Evolutionary conservation across 2,113 vertebrate species (phyloP).

Genomic region (Peromyscus maniculatus): DNA sequence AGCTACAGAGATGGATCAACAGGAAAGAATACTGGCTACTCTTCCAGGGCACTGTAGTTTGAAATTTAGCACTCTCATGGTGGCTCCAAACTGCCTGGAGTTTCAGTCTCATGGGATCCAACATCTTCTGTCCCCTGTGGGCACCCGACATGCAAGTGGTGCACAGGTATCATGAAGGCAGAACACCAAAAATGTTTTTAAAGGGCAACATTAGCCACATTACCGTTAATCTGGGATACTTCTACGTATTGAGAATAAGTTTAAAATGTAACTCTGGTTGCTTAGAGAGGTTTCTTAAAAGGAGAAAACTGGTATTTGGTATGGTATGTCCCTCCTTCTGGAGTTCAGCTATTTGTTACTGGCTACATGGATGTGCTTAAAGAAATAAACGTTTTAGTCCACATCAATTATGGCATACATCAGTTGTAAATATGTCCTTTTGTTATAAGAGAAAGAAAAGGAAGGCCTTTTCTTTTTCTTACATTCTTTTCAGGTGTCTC

Average conservation of each 20-base stretch:
- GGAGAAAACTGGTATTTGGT: neutral
- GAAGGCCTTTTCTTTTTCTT: neutral
- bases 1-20: neutral
- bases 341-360: constrained; percentile 24
- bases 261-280: constrained; percentile 34
- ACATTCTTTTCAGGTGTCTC: neutral
- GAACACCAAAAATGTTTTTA: neutral
- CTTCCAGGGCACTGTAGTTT: neutral
- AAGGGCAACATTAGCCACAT: neutral
- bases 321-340: neutral
- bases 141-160: neutral
- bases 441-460: neutral
- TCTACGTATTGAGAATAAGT: neutral
- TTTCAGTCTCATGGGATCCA: neutral
- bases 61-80: neutral
- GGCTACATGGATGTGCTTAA: neutral
- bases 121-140: neutral
- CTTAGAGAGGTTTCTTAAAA: neutral
- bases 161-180: neutral
- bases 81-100: neutral
- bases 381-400: neutral
- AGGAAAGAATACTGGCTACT: neutral
- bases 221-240: neutral
- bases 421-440: neutral
- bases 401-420: neutral